A percentile compares a stretch with the other conserved stretches of the same genome.
Conservation (phyloP, 1,140 invertebrate species). For the Steinernema feltiae region DNA sequence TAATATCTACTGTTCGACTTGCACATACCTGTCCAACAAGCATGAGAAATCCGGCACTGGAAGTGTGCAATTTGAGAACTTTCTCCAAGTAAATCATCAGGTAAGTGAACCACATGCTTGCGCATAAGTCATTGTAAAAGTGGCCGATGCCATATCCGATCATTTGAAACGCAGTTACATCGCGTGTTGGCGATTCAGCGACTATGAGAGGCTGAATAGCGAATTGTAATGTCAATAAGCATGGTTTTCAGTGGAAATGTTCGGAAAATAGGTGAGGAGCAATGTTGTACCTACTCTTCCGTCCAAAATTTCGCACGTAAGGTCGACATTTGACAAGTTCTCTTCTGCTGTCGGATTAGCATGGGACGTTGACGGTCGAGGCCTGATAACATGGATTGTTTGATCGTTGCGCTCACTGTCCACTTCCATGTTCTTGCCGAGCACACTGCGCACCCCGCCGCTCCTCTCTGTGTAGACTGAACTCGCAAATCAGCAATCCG, state of each 20-base stretch:
- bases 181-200: not conserved
- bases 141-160: conserved; percentile 65
- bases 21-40: conserved; percentile 72
- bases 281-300: too few species aligned
- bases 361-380: not conserved
- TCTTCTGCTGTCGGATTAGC: not conserved
- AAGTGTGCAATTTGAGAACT: conserved; percentile 70
- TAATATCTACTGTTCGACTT: too few species aligned
- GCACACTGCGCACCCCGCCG: too few species aligned
- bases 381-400: not conserved
- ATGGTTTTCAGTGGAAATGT: too few species aligned
- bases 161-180: not conserved
- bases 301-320: not conserved
- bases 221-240: too few species aligned
- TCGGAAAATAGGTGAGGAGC: too few species aligned
- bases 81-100: conserved; percentile 83
- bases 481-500: not conserved
- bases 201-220: too few species aligned
- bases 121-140: conserved; percentile 86
- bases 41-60: conserved; percentile 72
- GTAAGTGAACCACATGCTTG: conserved; percentile 95
- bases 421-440: too few species aligned
- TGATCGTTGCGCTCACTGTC: not conserved
- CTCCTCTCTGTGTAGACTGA: too few species aligned
- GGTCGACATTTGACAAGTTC: not conserved